phyloP scores from a whole-genome alignment of 2,888 invertebrate genomes.

The Eupithecia subumbrata region DNA sequence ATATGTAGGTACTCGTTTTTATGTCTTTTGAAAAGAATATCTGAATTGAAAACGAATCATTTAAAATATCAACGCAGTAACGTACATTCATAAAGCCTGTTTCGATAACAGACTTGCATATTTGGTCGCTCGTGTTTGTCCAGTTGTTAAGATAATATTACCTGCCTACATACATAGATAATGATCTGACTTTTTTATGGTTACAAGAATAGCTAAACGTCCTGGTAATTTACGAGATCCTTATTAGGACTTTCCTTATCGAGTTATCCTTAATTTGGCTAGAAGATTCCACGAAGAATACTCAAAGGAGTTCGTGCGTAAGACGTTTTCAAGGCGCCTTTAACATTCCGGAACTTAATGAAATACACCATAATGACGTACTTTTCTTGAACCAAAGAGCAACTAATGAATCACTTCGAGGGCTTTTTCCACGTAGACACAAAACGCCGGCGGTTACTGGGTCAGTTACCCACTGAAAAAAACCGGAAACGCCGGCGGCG shows the following conservation, averaged over 20 bases:
- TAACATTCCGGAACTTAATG: not conserved
- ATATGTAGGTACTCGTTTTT: too few species aligned
- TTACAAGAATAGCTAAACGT: constrained; percentile 6
- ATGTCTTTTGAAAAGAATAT: not conserved
- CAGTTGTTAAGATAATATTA: not conserved
- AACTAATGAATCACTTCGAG: not conserved
- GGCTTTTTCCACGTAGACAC: not conserved
- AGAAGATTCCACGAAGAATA: not conserved
- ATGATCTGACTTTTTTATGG: not conserved
- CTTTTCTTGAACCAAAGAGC: not conserved
- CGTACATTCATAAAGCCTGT: not conserved
- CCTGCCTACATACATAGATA: not conserved
- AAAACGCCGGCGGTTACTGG: not conserved
- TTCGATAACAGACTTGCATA: not conserved
- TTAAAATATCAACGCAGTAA: not conserved
- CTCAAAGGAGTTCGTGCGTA: not conserved
- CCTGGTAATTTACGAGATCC: constrained; percentile 3
- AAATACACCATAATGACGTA: not conserved
- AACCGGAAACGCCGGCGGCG: not conserved
- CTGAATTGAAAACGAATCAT: not conserved
- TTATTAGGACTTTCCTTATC: not conserved
- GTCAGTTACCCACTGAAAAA: not conserved
- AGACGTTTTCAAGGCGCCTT: not conserved
- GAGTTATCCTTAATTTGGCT: not conserved
- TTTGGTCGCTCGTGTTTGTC: not conserved